Percentiles rank a stretch among this genome's conserved stretches.
Evolutionary conservation across 2,797 vertebrate genomes (phyloP).

Genomic region (Bryconaethiops microstoma): DNA sequence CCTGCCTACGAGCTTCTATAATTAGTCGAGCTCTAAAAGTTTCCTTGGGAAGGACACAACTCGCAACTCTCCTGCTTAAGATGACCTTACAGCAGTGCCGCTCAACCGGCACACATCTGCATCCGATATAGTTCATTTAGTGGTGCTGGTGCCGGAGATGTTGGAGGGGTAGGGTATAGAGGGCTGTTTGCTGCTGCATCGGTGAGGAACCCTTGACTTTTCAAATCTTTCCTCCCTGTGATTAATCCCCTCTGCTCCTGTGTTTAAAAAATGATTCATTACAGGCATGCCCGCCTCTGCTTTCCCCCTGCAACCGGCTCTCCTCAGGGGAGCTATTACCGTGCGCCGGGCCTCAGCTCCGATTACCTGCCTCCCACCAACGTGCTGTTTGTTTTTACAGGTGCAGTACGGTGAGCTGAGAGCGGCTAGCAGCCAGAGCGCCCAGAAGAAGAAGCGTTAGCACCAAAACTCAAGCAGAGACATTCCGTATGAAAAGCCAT

Average conservation of each 20-base stretch:
- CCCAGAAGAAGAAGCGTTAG: conserved; percentile 86
- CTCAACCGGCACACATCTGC: conserved; percentile 79
- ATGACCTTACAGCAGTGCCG: conserved; percentile 43
- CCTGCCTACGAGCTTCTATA: conserved; percentile 63
- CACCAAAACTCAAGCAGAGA: conserved; percentile 58
- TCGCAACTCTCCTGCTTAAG: conserved; percentile 46
- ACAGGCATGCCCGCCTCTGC: conserved; percentile 87
- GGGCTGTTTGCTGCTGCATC: conserved; percentile 67
- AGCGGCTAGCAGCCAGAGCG: conserved; percentile 81
- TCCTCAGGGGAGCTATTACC: conserved; percentile 95
- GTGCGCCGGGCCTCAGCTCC: conserved; percentile 82
- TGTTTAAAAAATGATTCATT: conserved; percentile 99
- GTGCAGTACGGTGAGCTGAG: conserved; percentile 90
- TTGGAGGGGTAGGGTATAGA: conserved; percentile 54
- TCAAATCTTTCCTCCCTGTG: conserved; percentile 94
- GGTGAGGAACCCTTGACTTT: conserved; percentile 92
- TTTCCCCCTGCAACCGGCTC: conserved; percentile 74
- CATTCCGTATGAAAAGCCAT: conserved; percentile 57
- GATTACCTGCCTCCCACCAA: conserved; percentile 89
- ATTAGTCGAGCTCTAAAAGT: conserved; percentile 62
- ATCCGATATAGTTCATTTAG: conserved; percentile 89
- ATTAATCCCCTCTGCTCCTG: conserved; percentile 97
- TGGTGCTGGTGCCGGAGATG: conserved; percentile 61
- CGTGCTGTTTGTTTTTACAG: conserved; percentile 96
- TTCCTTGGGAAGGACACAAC: conserved; percentile 66